Conservation (phyloP, 2,888 invertebrate genomes). For the Lasiommata megera region DNA sequence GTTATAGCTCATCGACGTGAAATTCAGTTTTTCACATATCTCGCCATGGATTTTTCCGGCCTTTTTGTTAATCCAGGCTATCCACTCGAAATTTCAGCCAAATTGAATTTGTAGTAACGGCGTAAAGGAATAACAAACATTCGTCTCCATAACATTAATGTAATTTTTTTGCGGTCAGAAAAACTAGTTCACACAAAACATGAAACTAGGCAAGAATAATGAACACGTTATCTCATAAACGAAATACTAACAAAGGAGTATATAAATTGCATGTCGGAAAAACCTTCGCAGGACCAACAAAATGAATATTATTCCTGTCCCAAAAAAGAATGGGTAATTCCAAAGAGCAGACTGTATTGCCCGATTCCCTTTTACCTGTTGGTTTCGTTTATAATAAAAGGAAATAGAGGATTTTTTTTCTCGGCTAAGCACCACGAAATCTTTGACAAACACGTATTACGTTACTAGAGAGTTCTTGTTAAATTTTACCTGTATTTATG, state of each 20-base stretch:
- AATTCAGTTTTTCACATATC: too few species aligned
- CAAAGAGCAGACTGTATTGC: conserved; percentile 14
- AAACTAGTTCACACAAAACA: not conserved
- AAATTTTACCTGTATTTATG: conserved; percentile 7
- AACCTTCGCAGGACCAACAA: conserved; percentile 3
- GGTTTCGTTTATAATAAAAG: conserved; percentile 1
- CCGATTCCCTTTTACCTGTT: conserved; percentile 20
- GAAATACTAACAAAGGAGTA: conserved; percentile 3
- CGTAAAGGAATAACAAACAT: too few species aligned
- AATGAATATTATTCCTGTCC: conserved; percentile 12
- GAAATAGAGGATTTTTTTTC: conserved; percentile 1
- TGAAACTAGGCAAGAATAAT: not conserved
- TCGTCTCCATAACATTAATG: too few species aligned
- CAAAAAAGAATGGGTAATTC: conserved; percentile 19
- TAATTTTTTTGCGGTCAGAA: too few species aligned
- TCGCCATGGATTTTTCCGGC: too few species aligned
- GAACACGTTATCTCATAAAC: not conserved
- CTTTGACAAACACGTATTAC: conserved; percentile 2
- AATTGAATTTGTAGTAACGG: too few species aligned
- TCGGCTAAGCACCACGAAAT: conserved; percentile 5
- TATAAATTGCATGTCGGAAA: conserved; percentile 13
- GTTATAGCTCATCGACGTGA: too few species aligned
- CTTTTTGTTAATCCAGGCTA: too few species aligned
- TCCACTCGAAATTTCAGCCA: too few species aligned
- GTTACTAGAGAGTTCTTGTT: conserved; percentile 1